Evolutionary conservation across 2,797 vertebrate species (phyloP).

Genomic region (Enoplosus armatus): DNA sequence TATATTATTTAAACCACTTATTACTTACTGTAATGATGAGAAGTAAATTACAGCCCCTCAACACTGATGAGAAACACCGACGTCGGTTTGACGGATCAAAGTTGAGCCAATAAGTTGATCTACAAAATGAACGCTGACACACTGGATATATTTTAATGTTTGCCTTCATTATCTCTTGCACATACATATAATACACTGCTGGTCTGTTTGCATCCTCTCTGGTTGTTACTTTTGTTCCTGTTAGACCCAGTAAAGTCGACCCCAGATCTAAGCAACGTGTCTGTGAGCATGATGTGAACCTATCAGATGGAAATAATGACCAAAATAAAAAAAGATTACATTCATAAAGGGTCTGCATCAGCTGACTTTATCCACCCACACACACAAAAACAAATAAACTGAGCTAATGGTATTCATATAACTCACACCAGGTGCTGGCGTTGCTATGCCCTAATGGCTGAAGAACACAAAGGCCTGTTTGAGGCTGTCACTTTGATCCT

Average conservation of each 20-base stretch:
- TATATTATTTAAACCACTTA: too few relatives aligned
- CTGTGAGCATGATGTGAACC: not conserved
- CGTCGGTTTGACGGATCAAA: too few relatives aligned
- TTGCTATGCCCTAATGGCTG: slow-evolving; percentile 60
- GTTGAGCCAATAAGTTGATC: not conserved
- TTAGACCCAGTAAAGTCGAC: not conserved
- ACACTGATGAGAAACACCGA: not conserved
- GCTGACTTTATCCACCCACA: not conserved
- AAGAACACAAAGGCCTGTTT: slow-evolving; percentile 72
- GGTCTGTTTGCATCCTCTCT: not conserved
- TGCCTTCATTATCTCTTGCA: not conserved
- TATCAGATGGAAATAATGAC: not conserved
- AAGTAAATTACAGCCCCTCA: too few relatives aligned
- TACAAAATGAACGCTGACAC: not conserved
- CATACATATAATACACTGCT: not conserved
- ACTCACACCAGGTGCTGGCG: slow-evolving; percentile 55
- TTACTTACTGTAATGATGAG: not conserved
- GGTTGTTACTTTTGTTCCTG: not conserved
- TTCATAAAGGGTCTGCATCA: not conserved
- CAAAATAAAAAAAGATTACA: not conserved
- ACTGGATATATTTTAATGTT: not conserved
- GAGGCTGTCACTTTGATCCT: slow-evolving; percentile 70
- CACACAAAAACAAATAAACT: slow-evolving; percentile 29
- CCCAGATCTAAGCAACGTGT: not conserved
- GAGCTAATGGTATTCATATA: slow-evolving; percentile 59